A percentile compares a stretch with the other conserved stretches of the same genome.
Evolutionary conservation across 2,797 vertebrate genomes (phyloP).

Genomic region (Lateolabrax maculatus): DNA sequence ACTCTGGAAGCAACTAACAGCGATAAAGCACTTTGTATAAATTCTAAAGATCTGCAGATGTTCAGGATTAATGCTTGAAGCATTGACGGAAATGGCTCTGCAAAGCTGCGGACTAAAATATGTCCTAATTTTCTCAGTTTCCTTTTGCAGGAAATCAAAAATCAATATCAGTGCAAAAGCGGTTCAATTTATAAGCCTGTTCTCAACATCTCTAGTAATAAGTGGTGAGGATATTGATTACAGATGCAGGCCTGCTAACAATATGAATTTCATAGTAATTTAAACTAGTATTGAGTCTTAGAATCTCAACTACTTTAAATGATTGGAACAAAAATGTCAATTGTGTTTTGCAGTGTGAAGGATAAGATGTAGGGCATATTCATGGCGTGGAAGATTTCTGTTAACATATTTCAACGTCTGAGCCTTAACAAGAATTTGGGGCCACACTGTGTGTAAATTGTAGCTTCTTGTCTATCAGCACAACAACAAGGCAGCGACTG

Average conservation of each 20-base stretch:
- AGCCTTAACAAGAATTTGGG: slow-evolving; percentile 27
- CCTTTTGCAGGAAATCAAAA: slow-evolving; percentile 33
- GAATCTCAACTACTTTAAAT: slow-evolving; percentile 12
- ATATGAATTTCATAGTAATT: background rate
- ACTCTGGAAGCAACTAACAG: slow-evolving; percentile 16
- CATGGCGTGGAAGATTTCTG: background rate
- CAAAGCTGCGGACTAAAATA: background rate
- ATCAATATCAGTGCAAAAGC: slow-evolving; percentile 32
- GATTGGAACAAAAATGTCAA: background rate
- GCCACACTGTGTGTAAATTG: background rate
- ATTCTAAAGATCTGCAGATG: slow-evolving; percentile 15
- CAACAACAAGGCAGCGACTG: slow-evolving; percentile 19
- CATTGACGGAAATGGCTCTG: background rate
- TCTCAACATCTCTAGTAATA: slow-evolving; percentile 15
- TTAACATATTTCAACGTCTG: background rate
- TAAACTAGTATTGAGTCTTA: background rate
- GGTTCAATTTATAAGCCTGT: background rate
- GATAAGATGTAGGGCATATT: background rate
- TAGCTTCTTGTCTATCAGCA: slow-evolving; percentile 24
- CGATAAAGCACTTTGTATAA: background rate
- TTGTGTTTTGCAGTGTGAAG: slow-evolving; percentile 2
- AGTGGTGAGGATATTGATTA: slow-evolving; percentile 31
- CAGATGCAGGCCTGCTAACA: background rate
- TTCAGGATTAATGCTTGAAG: background rate
- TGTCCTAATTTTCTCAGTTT: slow-evolving; percentile 5